Base-by-base conservation (phyloP, 2,113 vertebrate species). In the Tyto alba region DNA sequence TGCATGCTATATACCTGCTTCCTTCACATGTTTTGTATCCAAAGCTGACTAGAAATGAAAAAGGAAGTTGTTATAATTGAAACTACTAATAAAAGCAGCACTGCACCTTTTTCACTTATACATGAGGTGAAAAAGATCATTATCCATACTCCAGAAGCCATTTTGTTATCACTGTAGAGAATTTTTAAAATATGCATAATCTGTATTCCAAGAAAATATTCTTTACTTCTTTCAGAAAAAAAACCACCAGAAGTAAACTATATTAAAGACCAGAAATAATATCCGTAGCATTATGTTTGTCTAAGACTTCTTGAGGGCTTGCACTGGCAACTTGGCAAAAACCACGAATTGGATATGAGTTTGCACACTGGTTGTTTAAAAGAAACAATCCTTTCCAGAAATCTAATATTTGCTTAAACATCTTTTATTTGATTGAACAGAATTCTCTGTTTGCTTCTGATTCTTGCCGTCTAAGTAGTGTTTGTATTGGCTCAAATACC, bases 401-500 rank as follows among this genome's bases (percentile, higher is more conserved):
- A 89, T 62, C 73, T 94, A 82, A 30, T 94, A 43, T 95, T 96
- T 96, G 63, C 40, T 82, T 89, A 75, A 93, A 82, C 45, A 13
- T 84, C 62, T 93, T 95, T 68, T 92, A 77, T 88, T 84, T 94
- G 83, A n/a, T 57, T 48, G 36, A 92, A 78, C 64, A 87, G 86
- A 93, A 92, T 93, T 96, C 60, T 83, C 69, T 95, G 59, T 94
- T 96, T 96, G 78, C 67, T 66, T 93, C 63, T 76, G 59, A 79
- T 88, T 78, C 29, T 96, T 93, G 63, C 53, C 25, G 15, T 63
- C 92, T 74, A 40, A 78, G 79, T 81, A 66, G 60, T 95, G 90
- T 89, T 95, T 95, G 40, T 81, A 53, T 96, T 94, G 93, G 86
- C 90, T 96, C 73, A 79, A 34, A 64, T 64, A 52, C 40, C 38